These are phyloP conservation scores for Clunio marinus DNA, from an alignment of 2,888 invertebrate genomes.

Conservation along the genomic window DNA sequence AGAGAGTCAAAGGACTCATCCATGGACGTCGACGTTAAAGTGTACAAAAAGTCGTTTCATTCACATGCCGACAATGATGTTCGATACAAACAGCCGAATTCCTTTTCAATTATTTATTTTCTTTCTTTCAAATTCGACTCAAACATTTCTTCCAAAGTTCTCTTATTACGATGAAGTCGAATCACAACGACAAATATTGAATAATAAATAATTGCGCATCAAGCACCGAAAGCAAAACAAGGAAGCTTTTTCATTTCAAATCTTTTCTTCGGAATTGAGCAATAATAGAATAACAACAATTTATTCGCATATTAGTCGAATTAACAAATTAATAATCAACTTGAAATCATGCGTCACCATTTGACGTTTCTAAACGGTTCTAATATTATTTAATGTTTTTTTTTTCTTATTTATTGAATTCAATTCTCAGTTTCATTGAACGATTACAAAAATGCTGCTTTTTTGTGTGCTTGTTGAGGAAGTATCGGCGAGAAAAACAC, in stretches of 20 bases:
- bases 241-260: conserved; percentile 1
- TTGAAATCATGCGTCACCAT: conserved; percentile 12
- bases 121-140: too few species aligned
- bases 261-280: not conserved
- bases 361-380: not conserved
- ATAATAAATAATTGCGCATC: not conserved
- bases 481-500: too few species aligned
- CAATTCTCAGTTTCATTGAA: conserved; percentile 31
- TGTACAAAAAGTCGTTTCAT: too few species aligned
- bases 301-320: not conserved
- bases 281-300: not conserved
- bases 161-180: too few species aligned
- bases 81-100: too few species aligned
- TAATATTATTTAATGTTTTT: not conserved
- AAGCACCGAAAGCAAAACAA: not conserved
- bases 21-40: conserved; percentile 32
- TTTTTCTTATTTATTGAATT: not conserved
- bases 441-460: conserved; percentile 6
- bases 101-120: too few species aligned
- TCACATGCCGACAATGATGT: too few species aligned
- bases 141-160: too few species aligned
- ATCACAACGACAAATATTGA: too few species aligned
- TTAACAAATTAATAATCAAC: not conserved
- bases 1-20: conserved; percentile 39
- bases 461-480: too few species aligned